A percentile compares a stretch with the other conserved stretches of the same genome.
These are phyloP conservation scores for Ailurus styani DNA, from an alignment of 2,113 vertebrate species.

Conservation along the genomic window DNA sequence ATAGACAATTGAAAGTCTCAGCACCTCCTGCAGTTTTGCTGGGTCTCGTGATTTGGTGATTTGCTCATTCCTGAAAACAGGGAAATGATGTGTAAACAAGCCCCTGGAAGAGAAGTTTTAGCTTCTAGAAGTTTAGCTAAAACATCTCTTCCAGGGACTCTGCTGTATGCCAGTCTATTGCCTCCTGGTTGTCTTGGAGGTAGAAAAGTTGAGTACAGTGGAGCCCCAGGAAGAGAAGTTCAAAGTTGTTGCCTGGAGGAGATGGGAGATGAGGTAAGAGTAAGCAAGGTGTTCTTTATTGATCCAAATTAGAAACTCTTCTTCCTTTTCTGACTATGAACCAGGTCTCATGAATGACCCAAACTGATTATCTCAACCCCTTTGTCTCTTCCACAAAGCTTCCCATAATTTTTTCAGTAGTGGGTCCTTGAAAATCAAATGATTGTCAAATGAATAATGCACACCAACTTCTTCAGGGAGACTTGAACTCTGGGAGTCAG, in stretches of 20 bases:
- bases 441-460: not conserved
- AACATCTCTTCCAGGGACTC: not conserved
- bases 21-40: not conserved
- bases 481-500: not conserved
- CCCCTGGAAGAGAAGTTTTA: not conserved
- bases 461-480: not conserved
- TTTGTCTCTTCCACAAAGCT: not conserved
- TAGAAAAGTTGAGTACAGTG: not conserved
- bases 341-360: not conserved
- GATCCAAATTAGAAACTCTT: not conserved
- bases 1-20: slow-evolving; percentile 46
- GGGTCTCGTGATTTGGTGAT: not conserved
- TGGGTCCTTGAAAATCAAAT: not conserved
- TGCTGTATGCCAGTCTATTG: not conserved
- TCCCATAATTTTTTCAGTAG: not conserved
- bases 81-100: not conserved
- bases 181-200: not conserved
- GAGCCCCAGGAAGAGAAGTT: not conserved
- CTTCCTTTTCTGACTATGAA: not conserved
- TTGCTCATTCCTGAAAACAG: slow-evolving; percentile 3
- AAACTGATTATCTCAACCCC: not conserved
- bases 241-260: not conserved
- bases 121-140: too few species aligned
- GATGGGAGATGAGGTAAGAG: not conserved
- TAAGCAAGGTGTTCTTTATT: not conserved